Evolutionary conservation across 2,797 vertebrate species (phyloP).

Genomic region (Otolemur crassicaudatus): DNA sequence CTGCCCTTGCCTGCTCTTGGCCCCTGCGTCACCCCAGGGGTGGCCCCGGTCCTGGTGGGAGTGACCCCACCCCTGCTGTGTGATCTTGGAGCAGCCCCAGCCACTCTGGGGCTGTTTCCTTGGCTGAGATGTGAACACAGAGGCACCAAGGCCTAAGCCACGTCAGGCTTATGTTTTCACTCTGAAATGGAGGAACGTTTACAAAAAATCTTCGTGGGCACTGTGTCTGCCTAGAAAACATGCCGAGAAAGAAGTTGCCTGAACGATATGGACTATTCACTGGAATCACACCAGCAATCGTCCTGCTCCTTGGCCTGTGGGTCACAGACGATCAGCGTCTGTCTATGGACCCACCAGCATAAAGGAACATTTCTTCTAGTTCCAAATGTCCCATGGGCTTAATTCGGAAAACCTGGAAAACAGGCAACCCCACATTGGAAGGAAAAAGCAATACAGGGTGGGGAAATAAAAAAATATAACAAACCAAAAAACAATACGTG

Average conservation of each 20-base stretch:
- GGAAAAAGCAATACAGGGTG: rapidly evolving
- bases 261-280: rapidly evolving
- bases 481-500: neutral
- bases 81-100: neutral
- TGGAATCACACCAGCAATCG: rapidly evolving
- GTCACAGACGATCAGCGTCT: neutral
- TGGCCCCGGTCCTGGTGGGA: neutral
- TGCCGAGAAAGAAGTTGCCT: rapidly evolving
- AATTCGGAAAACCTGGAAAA: neutral
- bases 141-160: rapidly evolving
- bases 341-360: rapidly evolving
- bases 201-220: neutral
- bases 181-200: neutral
- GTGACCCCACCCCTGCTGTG: neutral
- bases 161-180: rapidly evolving
- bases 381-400: rapidly evolving
- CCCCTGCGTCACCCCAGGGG: rapidly evolving
- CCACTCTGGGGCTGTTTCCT: neutral
- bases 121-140: rapidly evolving
- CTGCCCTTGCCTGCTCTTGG: no score
- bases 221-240: neutral
- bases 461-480: rapidly evolving
- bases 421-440: rapidly evolving
- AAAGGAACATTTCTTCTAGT: neutral
- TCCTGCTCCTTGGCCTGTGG: neutral